Percentiles rank a stretch among this genome's conserved stretches.
These are phyloP conservation scores for Drosophila leonis DNA, from an alignment of 2,888 invertebrate species.

Conservation along the genomic window DNA sequence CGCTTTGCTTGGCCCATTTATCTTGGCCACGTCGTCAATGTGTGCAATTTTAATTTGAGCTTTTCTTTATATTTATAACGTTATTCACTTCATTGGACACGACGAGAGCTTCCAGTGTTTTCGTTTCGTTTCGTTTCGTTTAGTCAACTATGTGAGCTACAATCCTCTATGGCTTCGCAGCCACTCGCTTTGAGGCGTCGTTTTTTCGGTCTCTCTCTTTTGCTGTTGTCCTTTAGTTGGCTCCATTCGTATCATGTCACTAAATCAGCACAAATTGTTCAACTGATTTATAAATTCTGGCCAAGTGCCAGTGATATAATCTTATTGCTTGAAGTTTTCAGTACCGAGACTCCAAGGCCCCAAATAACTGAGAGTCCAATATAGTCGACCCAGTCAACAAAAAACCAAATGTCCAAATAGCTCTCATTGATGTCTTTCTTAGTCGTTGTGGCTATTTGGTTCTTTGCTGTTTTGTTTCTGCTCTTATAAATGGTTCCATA, in stretches of 20 bases:
- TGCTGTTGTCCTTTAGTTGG: conserved; percentile 41
- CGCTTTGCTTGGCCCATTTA: conserved; percentile 47
- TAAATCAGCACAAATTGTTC: conserved; percentile 80
- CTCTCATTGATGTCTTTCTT: conserved; percentile 47
- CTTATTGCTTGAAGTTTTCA: conserved; percentile 66
- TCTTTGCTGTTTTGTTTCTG: conserved; percentile 12
- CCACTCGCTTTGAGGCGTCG: conserved; percentile 42
- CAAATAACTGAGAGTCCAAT: background rate
- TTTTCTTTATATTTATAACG: conserved; percentile 70
- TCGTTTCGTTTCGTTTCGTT: background rate
- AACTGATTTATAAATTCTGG: conserved; percentile 78
- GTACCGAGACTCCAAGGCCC: conserved; percentile 23
- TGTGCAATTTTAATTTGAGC: conserved; percentile 66
- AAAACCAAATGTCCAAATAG: conserved; percentile 2
- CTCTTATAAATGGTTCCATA: conserved; percentile 55
- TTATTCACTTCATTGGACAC: conserved; percentile 68
- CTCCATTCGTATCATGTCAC: conserved; percentile 71
- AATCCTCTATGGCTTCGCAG: conserved; percentile 13
- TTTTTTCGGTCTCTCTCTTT: conserved; percentile 32
- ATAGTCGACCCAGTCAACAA: conserved; percentile 7
- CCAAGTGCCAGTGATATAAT: conserved; percentile 73
- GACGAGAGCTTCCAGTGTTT: background rate
- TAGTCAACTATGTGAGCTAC: conserved; percentile 15
- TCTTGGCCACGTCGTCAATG: conserved; percentile 36
- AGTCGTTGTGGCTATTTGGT: conserved; percentile 36